A percentile compares a stretch with the other conserved stretches of the same genome.
Evolutionary conservation across 2,888 invertebrate species (phyloP).

Genomic region (Erebia aethiops): DNA sequence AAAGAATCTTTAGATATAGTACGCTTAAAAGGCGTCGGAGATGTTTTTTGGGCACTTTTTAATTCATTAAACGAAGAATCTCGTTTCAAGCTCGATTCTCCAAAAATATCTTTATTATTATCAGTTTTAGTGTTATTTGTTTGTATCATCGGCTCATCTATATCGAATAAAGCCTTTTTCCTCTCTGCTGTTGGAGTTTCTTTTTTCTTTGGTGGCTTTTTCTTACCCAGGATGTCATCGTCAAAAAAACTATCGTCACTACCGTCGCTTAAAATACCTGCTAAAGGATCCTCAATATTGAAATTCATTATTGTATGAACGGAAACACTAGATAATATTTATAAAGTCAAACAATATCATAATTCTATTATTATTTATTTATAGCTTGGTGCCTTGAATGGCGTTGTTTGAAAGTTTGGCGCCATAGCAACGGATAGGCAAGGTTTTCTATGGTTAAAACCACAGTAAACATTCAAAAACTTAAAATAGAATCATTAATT

Average conservation of each 20-base stretch:
- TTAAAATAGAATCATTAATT: too few relatives aligned
- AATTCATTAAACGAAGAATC: neutral
- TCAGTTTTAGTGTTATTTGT: conserved; percentile 40
- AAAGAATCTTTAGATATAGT: conserved; percentile 62
- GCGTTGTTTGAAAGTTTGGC: conserved; percentile 16
- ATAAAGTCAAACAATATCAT: neutral
- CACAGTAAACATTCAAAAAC: neutral
- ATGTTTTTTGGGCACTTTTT: conserved; percentile 39
- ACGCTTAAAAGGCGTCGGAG: conserved; percentile 56
- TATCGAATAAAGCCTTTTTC: conserved; percentile 70
- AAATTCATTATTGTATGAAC: conserved; percentile 71
- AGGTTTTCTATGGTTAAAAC: neutral
- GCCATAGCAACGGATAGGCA: conserved; percentile 5
- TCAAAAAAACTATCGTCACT: conserved; percentile 89
- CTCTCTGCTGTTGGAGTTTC: conserved; percentile 58
- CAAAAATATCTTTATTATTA: conserved; percentile 54
- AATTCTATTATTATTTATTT: too few relatives aligned
- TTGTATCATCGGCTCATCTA: conserved; percentile 53
- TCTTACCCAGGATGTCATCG: conserved; percentile 80
- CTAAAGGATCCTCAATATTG: conserved; percentile 85
- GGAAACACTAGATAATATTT: neutral
- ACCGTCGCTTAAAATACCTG: conserved; percentile 86
- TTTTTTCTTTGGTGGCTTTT: conserved; percentile 65
- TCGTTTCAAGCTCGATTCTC: conserved; percentile 45
- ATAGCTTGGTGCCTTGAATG: neutral